These are phyloP conservation scores for Polyommatus icarus DNA, from an alignment of 2,888 invertebrate genomes.

Conservation along the genomic window DNA sequence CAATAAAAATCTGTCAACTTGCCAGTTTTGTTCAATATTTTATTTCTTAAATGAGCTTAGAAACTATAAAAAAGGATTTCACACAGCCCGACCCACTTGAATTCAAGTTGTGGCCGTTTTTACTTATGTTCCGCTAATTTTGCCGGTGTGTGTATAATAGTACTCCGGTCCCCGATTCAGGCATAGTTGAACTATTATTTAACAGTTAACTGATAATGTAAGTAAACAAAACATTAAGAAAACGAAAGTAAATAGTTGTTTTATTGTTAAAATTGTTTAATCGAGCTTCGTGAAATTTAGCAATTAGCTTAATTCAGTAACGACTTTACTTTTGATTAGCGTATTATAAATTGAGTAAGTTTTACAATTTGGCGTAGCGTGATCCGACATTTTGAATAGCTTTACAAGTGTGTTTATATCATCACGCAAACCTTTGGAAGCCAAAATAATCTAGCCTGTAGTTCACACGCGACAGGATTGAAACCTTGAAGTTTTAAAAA, in stretches of 20 bases:
- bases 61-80: no score
- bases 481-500: neutral
- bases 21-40: no score
- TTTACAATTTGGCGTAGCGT: constrained; percentile 14
- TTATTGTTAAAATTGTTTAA: constrained; percentile 18
- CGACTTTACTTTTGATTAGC: constrained; percentile 21
- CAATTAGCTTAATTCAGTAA: constrained; percentile 16
- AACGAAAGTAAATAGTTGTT: neutral
- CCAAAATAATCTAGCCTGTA: neutral
- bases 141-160: no score
- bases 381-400: constrained; percentile 8
- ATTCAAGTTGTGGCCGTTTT: no score
- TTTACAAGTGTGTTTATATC: neutral
- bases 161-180: no score
- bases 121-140: no score
- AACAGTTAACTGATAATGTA: no score
- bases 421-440: neutral
- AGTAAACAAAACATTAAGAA: neutral
- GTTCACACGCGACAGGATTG: neutral
- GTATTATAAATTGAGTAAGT: constrained; percentile 30
- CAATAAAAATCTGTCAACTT: no score
- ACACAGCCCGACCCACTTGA: no score
- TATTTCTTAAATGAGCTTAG: no score
- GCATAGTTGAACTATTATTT: no score
- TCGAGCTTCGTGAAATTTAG: constrained; percentile 13